These are phyloP conservation scores for Troides helena DNA, from an alignment of 2,888 invertebrate genomes.

Conservation along the genomic window DNA sequence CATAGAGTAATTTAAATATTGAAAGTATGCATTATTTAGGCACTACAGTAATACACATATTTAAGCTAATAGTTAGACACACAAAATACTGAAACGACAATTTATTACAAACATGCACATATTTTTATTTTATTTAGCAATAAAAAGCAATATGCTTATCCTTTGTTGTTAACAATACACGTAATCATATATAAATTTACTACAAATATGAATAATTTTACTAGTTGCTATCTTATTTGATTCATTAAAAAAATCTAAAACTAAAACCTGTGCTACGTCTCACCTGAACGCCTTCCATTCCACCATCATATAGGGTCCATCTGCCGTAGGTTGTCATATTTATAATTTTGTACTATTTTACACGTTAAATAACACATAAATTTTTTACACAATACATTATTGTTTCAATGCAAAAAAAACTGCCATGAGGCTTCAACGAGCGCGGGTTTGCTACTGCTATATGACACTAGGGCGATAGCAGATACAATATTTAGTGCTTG, in stretches of 20 bases:
- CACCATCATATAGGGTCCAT: constrained; percentile 66
- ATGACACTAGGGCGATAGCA: constrained; percentile 58
- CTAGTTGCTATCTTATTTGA: neutral
- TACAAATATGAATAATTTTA: neutral
- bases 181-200: neutral
- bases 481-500: constrained; percentile 73
- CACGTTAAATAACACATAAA: constrained; percentile 31
- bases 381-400: constrained; percentile 29
- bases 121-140: neutral
- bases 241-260: neutral
- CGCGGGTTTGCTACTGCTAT: constrained; percentile 53
- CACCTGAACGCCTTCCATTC: constrained; percentile 66
- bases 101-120: too few species aligned
- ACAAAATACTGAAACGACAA: too few species aligned
- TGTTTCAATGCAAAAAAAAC: constrained; percentile 14
- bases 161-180: neutral
- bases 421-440: constrained; percentile 43
- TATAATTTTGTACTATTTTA: constrained; percentile 4
- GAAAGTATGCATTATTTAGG: too few species aligned
- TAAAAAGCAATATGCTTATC: neutral
- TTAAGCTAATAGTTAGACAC: too few species aligned
- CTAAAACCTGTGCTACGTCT: constrained; percentile 30
- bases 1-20: too few species aligned
- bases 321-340: constrained; percentile 66
- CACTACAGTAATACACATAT: too few species aligned